Evolutionary conservation across 2,113 vertebrate species (phyloP).

Genomic region (Vulpes vulpes): DNA sequence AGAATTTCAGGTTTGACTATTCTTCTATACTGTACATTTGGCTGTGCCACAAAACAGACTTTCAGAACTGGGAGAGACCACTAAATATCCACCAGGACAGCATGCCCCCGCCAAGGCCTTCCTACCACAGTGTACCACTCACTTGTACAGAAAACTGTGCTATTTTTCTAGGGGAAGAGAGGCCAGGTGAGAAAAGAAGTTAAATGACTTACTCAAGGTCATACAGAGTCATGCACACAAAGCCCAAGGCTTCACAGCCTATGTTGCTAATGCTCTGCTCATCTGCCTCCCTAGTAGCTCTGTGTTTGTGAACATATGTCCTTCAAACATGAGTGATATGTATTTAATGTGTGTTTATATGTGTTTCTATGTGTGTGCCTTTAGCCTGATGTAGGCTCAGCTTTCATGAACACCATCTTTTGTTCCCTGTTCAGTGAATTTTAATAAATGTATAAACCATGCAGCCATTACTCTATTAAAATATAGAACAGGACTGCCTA

Average conservation of each 20-base stretch:
- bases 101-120: neutral
- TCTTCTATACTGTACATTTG: neutral
- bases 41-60: neutral
- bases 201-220: neutral
- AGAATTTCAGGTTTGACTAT: neutral
- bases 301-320: neutral
- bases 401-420: neutral
- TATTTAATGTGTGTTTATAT: neutral
- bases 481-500: neutral
- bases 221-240: rapidly evolving
- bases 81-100: neutral
- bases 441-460: neutral
- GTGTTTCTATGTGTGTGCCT: neutral
- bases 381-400: neutral
- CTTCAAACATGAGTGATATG: neutral
- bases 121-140: rapidly evolving
- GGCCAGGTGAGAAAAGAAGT: neutral
- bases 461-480: neutral
- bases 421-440: neutral
- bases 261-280: neutral
- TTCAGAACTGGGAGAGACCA: neutral
- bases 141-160: rapidly evolving
- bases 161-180: neutral
- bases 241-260: neutral
- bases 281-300: neutral